Conservation (phyloP, 1,140 invertebrate genomes). For the Kradibia gibbosae region DNA sequence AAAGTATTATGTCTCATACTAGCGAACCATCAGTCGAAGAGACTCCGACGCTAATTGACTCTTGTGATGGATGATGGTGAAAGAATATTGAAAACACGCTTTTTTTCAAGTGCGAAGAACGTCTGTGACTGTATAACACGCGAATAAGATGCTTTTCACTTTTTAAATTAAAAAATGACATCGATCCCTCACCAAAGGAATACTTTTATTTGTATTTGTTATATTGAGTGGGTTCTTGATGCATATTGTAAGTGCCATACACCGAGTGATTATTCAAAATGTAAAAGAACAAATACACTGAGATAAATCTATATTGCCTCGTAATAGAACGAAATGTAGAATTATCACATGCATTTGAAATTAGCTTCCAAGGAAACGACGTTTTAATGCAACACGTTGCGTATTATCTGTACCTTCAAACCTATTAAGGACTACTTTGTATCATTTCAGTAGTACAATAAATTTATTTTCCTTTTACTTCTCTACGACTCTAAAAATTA, state of each 20-base stretch:
- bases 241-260: neutral
- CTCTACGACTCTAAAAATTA: neutral
- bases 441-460: neutral
- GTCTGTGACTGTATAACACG: neutral
- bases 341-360: neutral
- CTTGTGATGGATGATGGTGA: constrained; percentile 17
- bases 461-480: neutral
- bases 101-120: neutral
- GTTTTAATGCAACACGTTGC: neutral
- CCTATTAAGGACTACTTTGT: neutral
- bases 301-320: neutral
- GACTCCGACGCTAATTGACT: constrained; percentile 9
- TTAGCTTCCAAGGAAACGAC: neutral
- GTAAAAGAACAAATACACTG: neutral
- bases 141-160: neutral
- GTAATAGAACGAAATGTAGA: neutral
- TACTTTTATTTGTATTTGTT: no score
- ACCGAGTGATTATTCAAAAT: neutral
- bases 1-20: constrained; percentile 1
- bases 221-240: neutral
- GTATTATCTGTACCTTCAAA: neutral
- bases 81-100: constrained; percentile 4
- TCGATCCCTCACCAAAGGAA: neutral
- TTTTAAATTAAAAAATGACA: neutral
- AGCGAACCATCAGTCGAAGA: neutral